Percentiles rank a stretch among this genome's conserved stretches.
These are phyloP conservation scores for Mythimna albipuncta DNA, from an alignment of 2,888 invertebrate genomes.

Conservation along the genomic window DNA sequence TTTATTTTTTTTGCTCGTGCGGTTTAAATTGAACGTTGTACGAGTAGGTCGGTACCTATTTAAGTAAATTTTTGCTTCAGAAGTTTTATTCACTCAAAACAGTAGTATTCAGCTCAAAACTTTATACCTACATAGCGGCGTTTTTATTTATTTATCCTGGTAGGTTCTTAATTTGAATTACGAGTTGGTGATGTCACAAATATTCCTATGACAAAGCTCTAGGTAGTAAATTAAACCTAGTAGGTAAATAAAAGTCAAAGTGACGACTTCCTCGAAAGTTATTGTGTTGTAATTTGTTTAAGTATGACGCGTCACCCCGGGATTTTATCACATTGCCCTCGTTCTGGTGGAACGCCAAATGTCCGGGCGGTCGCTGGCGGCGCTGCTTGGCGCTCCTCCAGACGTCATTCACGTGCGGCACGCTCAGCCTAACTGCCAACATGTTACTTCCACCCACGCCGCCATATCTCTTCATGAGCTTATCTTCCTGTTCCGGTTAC, in stretches of 20 bases:
- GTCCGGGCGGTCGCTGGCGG: conserved; percentile 69
- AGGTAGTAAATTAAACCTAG: conserved; percentile 2
- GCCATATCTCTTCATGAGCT: conserved; percentile 67
- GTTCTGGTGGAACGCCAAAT: conserved; percentile 80
- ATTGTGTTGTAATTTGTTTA: conserved; percentile 54
- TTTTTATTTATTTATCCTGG: too few species aligned
- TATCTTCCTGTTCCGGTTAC: conserved; percentile 83
- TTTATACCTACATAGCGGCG: too few species aligned
- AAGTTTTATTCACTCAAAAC: background rate
- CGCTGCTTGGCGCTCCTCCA: conserved; percentile 72
- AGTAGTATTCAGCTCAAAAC: too few species aligned
- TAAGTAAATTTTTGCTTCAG: conserved; percentile 1
- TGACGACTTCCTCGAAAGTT: conserved; percentile 29
- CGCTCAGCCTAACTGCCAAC: conserved; percentile 56
- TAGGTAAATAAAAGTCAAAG: conserved; percentile 1
- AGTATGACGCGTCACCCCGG: conserved; percentile 62
- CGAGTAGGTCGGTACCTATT: background rate
- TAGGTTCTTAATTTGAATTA: background rate
- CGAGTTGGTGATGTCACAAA: conserved; percentile 2
- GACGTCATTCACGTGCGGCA: conserved; percentile 77
- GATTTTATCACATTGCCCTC: conserved; percentile 78
- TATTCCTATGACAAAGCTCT: background rate
- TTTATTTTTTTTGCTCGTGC: conserved; percentile 26
- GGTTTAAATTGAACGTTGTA: conserved; percentile 9
- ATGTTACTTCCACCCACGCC: conserved; percentile 72